phyloP scores from a whole-genome alignment of 53 echinoderm and acorn worm species.

The Holothuria leucospilota region DNA sequence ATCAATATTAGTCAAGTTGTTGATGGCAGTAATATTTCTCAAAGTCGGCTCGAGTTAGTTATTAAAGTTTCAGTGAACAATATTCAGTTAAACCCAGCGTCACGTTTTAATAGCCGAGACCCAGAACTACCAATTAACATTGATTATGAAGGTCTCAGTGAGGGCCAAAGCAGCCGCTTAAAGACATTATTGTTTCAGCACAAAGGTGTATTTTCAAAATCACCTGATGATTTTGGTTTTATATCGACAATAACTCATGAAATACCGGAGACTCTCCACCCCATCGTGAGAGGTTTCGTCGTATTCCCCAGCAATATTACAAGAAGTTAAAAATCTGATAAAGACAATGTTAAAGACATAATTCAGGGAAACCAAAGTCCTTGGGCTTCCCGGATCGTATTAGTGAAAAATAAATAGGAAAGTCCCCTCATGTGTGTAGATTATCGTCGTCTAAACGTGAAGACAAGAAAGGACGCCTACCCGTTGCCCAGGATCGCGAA shows the following conservation, averaged over 20 bases:
- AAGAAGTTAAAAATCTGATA: slow-evolving; percentile 14
- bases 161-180: neutral
- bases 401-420: no score
- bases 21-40: no score
- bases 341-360: neutral
- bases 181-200: slow-evolving; percentile 9
- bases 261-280: slow-evolving; percentile 50
- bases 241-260: slow-evolving; percentile 22
- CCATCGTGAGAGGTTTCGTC: slow-evolving; percentile 12
- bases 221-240: slow-evolving; percentile 41
- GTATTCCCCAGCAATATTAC: slow-evolving; percentile 34
- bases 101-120: neutral
- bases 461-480: no score
- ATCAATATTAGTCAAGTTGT: neutral
- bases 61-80: no score
- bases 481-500: no score
- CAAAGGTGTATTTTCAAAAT: slow-evolving; percentile 24
- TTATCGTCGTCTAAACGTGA: no score
- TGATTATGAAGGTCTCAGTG: neutral
- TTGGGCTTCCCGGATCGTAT: no score
- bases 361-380: no score
- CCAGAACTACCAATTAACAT: slow-evolving; percentile 1
- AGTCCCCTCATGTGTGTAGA: no score
- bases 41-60: no score
- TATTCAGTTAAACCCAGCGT: neutral